Conservation (phyloP, 2,888 invertebrate genomes). For the Athrips mouffetella region DNA sequence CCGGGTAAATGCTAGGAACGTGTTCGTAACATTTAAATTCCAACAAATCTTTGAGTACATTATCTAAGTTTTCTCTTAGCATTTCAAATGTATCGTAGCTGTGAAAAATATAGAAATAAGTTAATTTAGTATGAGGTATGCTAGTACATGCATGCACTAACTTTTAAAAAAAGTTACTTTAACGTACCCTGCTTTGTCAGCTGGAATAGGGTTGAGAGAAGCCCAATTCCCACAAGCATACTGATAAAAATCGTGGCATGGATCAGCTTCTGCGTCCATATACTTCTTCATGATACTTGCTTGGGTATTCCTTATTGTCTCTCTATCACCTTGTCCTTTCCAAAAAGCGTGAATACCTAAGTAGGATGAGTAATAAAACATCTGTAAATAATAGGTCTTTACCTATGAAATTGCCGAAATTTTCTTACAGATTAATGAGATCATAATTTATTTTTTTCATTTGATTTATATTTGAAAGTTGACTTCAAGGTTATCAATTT, state of each 20-base stretch:
- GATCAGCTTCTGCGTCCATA: slow-evolving; percentile 85
- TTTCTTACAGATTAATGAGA: too few relatives aligned
- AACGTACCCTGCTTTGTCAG: slow-evolving; percentile 85
- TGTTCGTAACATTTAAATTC: slow-evolving; percentile 69
- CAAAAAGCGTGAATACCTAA: slow-evolving; percentile 76
- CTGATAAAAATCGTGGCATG: slow-evolving; percentile 90
- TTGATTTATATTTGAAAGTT: too few relatives aligned
- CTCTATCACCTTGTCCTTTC: slow-evolving; percentile 76
- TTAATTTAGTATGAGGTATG: neutral
- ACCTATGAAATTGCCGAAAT: too few relatives aligned
- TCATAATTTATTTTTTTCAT: too few relatives aligned
- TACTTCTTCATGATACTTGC: slow-evolving; percentile 85
- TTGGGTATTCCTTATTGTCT: slow-evolving; percentile 80
- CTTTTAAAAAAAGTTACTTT: neutral
- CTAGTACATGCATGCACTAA: neutral
- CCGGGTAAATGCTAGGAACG: slow-evolving; percentile 53
- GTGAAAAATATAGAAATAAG: slow-evolving; percentile 29
- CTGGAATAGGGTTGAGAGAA: slow-evolving; percentile 89
- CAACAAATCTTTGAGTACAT: slow-evolving; percentile 82
- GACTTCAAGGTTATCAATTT: too few relatives aligned
- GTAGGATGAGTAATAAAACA: too few relatives aligned
- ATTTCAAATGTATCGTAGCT: slow-evolving; percentile 93
- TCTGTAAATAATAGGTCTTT: too few relatives aligned
- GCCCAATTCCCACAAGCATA: slow-evolving; percentile 94
- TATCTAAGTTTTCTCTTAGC: slow-evolving; percentile 88